Conservation (phyloP, 2,888 invertebrate genomes). For the Apoda limacodes region DNA sequence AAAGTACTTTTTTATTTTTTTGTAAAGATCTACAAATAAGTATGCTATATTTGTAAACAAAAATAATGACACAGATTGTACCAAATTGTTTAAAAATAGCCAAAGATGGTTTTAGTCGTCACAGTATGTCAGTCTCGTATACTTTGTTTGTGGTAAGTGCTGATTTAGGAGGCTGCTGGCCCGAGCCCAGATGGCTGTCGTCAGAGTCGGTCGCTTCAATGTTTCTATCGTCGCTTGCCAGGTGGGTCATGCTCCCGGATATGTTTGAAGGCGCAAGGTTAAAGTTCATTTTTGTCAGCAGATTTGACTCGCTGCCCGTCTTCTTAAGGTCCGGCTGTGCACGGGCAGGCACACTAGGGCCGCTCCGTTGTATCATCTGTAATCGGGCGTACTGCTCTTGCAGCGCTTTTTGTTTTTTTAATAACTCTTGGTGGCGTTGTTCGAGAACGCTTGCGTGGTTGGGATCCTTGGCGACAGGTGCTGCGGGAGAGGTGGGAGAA, state of each 20-base stretch:
- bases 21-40: too few relatives aligned
- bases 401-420: conserved; percentile 87
- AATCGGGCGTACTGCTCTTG: conserved; percentile 93
- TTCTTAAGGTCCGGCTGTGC: conserved; percentile 82
- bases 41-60: too few relatives aligned
- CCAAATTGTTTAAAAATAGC: too few relatives aligned
- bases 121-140: conserved; percentile 95
- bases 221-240: conserved; percentile 31
- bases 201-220: conserved; percentile 13
- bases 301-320: conserved; percentile 89
- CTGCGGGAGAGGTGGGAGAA: conserved; percentile 81
- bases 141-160: conserved; percentile 80
- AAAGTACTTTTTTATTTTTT: too few relatives aligned
- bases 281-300: conserved; percentile 85
- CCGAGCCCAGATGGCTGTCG: conserved; percentile 15
- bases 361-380: conserved; percentile 87
- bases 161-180: conserved; percentile 27
- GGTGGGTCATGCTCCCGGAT: conserved; percentile 55
- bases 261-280: conserved; percentile 66
- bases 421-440: conserved; percentile 87
- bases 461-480: conserved; percentile 35
- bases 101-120: too few relatives aligned
- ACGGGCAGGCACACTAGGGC: conserved; percentile 72
- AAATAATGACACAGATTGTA: too few relatives aligned
- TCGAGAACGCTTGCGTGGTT: conserved; percentile 81